Evolutionary conservation across 2,113 vertebrate species (phyloP), one percentile per base, ranked within the genome.

Genomic region (Prinia subflava): DNA sequence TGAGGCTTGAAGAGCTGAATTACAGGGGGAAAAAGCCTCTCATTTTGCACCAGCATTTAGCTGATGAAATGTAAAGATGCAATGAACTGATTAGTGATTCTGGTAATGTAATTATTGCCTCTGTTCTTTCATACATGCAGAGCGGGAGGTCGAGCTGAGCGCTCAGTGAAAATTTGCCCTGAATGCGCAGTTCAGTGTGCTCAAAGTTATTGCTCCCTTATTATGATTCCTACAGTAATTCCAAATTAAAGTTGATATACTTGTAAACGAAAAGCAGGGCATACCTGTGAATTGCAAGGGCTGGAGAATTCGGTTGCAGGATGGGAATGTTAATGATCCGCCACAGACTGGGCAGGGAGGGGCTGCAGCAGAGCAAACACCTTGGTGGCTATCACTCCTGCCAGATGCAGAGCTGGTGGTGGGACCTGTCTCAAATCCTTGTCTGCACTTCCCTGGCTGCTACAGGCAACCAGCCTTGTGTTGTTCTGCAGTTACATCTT

Each of bases 51-150:
- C 67, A 83, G 39, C 39, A 39, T 39, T 39, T 39, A 39, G 79
- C 87, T 92, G 87, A 94, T 94, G 70, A 91, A 91, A 94, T 73
- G 70, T 92, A 92, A 95, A 90, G 95, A 92, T 90, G 87, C 93
- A 90, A 3, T 39, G 67, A 86, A 52, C 87, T 95, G 96, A 90
- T 96, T 80, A 95, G 94, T 74, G 78, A 94, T 96, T 95, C 93
- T 94, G 46, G 91, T 94, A 83, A 93, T 91, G 92, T 95, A 94
- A 96, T 95, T 94, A 92, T 86, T 78, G 93, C 56, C 79, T 92
- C 83, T 95, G 82, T 92, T 94, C 92, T 94, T 88, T 92, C 93
- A 68, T 91, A 94, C 3, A 13, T 86, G 90, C 79, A 67, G 93
- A 96, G 81, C 87, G 89, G 83, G 95, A 94, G 91, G 92, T 96